Evolutionary conservation across 2,888 invertebrate species (phyloP).

Genomic region (Venusia cambrica): DNA sequence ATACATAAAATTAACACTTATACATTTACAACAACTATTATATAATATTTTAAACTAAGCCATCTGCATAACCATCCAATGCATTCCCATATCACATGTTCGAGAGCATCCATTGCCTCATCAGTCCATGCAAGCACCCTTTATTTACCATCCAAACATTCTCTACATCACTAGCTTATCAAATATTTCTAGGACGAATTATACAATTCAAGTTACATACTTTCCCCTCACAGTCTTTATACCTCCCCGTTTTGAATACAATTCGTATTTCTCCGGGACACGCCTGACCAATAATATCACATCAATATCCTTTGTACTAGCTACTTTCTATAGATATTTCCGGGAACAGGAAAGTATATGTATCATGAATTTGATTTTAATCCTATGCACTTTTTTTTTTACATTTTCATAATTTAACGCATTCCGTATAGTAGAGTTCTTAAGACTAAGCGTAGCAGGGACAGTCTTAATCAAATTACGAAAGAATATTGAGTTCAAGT

Average conservation of each 20-base stretch:
- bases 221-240: constrained; percentile 37
- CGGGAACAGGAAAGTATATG: constrained; percentile 40
- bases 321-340: constrained; percentile 30
- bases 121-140: constrained; percentile 47
- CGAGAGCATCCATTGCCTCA: constrained; percentile 58
- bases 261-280: constrained; percentile 30
- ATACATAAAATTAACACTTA: constrained; percentile 75
- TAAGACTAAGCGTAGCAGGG: constrained; percentile 31
- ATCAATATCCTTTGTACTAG: constrained; percentile 58
- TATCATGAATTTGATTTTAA: constrained; percentile 41
- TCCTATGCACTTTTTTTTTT: constrained; percentile 52
- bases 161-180: constrained; percentile 21
- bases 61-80: constrained; percentile 47
- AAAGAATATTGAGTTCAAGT: constrained; percentile 9
- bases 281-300: constrained; percentile 43
- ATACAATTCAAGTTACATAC: constrained; percentile 48
- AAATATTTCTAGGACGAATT: constrained; percentile 19
- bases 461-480: constrained; percentile 9
- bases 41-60: constrained; percentile 52
- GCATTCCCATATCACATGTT: constrained; percentile 63
- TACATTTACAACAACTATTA: constrained; percentile 63
- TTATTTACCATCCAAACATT: constrained; percentile 29
- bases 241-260: constrained; percentile 35
- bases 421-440: constrained; percentile 64
- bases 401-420: constrained; percentile 60